Base-by-base conservation (phyloP, 2,797 vertebrate species). In the Pipistrellus kuhlii region DNA sequence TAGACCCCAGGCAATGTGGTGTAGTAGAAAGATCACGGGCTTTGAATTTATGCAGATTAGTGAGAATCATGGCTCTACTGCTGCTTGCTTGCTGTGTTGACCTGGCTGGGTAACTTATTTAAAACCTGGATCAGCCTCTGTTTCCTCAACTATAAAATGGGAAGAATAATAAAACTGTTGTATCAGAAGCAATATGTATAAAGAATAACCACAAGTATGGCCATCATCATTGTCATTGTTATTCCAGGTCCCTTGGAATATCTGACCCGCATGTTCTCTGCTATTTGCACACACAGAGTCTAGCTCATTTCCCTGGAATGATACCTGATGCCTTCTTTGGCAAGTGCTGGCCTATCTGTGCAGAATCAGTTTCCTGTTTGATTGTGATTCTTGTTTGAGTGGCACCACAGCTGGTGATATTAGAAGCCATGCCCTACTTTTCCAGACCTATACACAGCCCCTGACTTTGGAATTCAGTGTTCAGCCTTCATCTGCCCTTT, bases 61-160 rank as follows among this genome's bases (percentile, higher is more conserved):
- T 57, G n/a, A 90, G 53, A 85, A 59, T 30, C 69, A 18, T 11
- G 23, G 51, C 30, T 83, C 59, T 55, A 20, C 8, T 55, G 44
- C 25, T 78, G n/a, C 25, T 83, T 82, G 41, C n/a, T 7, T n/a
- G 18, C 38, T 81, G 23, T n/a, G 44, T 82, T 30, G 51, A 17
- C 23, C 17, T 85, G 59, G 44, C 62, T 85, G 41, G 64, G 18
- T 35, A 75, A 85, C 46, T 78, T 78, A 93, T 38, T 90, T 59
- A 85, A 96, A 89, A 85, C 14, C 21, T 25, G 30, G n/a, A 55
- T 38, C 1, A 83, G 57, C n/a, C 90, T 91, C 68, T 41, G 27
- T 21, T 95, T 91, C 75, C 75, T 85, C 75, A 44, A 85, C 86
- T 62, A 3, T 64, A 76, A 85, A 93, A 85, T n/a, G 51, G 30